Conservation (phyloP, 2,797 vertebrate species). For the Brotula barbata region DNA sequence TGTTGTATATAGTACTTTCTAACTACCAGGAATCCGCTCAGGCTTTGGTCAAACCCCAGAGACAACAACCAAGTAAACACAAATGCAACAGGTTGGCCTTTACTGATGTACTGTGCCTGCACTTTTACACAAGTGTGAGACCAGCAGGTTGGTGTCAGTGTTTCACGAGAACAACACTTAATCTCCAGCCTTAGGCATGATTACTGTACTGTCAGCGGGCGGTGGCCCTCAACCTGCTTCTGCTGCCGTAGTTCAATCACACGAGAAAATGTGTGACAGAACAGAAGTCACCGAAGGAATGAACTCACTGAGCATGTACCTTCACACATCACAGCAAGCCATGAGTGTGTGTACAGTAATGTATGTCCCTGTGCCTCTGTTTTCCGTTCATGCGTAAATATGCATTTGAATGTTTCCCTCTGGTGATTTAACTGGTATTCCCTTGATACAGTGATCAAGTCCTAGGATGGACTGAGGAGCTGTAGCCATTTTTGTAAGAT, state of each 20-base stretch:
- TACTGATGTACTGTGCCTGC: background rate
- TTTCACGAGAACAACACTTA: too few relatives aligned
- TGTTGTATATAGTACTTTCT: slow-evolving; percentile 46
- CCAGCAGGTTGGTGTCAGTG: too few relatives aligned
- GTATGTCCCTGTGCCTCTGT: slow-evolving; percentile 2
- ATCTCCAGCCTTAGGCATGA: background rate
- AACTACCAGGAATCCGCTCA: slow-evolving; percentile 55
- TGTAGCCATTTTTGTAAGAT: background rate
- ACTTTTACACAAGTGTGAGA: background rate
- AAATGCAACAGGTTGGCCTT: slow-evolving; percentile 29
- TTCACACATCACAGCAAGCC: slow-evolving; percentile 1
- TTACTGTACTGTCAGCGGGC: background rate
- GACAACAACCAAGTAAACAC: slow-evolving; percentile 52
- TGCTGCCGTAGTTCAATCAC: background rate
- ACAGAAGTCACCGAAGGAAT: slow-evolving; percentile 4
- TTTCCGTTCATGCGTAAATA: slow-evolving; percentile 24
- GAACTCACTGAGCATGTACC: background rate
- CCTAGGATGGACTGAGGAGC: slow-evolving; percentile 1
- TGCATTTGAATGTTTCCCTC: slow-evolving; percentile 21
- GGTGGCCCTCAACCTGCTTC: background rate
- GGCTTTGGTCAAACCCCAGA: slow-evolving; percentile 42
- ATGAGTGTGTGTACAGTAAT: background rate
- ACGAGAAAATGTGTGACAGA: slow-evolving; percentile 3
- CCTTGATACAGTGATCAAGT: background rate
- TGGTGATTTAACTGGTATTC: slow-evolving; percentile 22